Conservation (phyloP, 2,888 invertebrate species). For the Cephus pygmeus region DNA sequence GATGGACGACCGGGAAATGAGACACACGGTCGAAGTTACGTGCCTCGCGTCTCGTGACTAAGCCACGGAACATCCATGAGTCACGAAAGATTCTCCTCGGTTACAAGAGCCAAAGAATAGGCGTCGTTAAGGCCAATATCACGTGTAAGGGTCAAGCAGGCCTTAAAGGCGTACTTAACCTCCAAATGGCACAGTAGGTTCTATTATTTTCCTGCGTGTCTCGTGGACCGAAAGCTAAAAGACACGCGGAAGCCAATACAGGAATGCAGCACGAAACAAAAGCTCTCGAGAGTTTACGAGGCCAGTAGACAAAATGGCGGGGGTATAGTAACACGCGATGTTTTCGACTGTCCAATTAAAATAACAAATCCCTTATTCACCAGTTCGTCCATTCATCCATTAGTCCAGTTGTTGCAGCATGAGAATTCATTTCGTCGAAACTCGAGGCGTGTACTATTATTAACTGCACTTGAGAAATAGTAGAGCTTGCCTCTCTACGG, state of each 20-base stretch:
- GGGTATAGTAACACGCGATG: neutral
- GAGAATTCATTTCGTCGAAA: neutral
- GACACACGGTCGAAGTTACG: neutral
- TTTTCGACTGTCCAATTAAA: neutral
- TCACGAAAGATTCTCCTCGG: conserved; percentile 35
- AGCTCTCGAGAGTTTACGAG: neutral
- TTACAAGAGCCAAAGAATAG: conserved; percentile 38
- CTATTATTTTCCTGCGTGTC: neutral
- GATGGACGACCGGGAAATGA: neutral
- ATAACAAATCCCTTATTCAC: neutral
- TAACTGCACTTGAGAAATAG: neutral
- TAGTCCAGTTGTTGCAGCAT: neutral
- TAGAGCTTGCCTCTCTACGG: neutral
- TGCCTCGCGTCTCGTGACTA: conserved; percentile 28
- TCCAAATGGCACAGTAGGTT: conserved; percentile 1
- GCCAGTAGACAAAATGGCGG: neutral
- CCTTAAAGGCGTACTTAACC: conserved; percentile 28
- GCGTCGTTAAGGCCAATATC: conserved; percentile 35
- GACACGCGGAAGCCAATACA: neutral
- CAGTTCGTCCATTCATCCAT: neutral
- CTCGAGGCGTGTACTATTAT: neutral
- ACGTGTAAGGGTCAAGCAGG: conserved; percentile 12
- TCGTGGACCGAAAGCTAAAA: neutral
- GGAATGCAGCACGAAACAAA: neutral
- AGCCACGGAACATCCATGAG: conserved; percentile 44